Evolutionary conservation across 1,140 invertebrate species (phyloP).

Genomic region (Diuraphis noxia): DNA sequence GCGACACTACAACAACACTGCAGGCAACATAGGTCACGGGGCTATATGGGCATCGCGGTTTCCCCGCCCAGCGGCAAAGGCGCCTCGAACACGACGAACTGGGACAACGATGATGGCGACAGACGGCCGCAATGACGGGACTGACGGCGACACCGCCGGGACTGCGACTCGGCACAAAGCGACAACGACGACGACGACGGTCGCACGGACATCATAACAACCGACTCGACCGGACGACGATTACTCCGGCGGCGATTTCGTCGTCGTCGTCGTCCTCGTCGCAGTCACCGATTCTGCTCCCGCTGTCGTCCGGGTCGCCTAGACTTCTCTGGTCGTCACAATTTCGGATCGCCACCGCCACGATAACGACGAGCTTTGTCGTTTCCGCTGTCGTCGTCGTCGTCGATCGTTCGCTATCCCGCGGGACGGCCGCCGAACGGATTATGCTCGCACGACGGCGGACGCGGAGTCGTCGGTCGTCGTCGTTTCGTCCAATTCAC

Average conservation of each 20-base stretch:
- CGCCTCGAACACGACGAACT: neutral
- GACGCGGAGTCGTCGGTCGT: neutral
- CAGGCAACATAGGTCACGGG: neutral
- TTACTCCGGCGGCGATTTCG: neutral
- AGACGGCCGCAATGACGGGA: neutral
- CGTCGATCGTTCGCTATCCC: neutral
- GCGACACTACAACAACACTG: neutral
- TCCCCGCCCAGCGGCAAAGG: neutral
- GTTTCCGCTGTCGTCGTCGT: neutral
- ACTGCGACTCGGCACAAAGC: neutral
- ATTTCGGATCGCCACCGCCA: neutral
- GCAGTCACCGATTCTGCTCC: neutral
- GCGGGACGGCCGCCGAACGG: neutral
- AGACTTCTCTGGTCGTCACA: neutral
- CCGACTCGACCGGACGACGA: neutral
- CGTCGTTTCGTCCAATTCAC: neutral
- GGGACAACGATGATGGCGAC: neutral
- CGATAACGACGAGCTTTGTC: neutral
- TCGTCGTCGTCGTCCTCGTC: neutral
- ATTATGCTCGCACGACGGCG: neutral
- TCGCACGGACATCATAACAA: constrained; percentile 4
- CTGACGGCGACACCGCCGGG: neutral
- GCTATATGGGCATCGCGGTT: constrained; percentile 7
- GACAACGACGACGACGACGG: neutral
- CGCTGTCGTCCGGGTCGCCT: neutral